Conservation (phyloP, 2,113 vertebrate genomes). For the Chamaetylas fuelleborni region DNA sequence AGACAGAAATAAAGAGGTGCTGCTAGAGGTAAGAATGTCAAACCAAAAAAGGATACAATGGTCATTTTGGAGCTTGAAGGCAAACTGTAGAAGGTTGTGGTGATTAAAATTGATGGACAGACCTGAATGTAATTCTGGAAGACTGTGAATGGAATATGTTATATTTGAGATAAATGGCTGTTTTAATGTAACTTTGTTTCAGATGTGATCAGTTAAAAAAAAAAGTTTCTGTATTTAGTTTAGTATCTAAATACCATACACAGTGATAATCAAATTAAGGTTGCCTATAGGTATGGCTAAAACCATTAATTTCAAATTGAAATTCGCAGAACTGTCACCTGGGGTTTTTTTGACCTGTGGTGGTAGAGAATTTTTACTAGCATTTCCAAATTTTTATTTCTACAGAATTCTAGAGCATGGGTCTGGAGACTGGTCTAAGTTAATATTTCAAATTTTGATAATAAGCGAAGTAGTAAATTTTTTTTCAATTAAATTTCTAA, state of each 20-base stretch:
- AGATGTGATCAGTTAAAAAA: background rate
- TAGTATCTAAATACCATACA: background rate
- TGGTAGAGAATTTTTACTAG: background rate
- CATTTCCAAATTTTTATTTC: background rate
- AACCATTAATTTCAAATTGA: background rate
- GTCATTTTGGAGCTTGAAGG: background rate
- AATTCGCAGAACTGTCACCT: background rate
- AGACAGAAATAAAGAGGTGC: constrained; percentile 95
- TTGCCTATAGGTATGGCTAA: background rate
- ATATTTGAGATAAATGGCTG: background rate
- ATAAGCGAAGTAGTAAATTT: background rate
- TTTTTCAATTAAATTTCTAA: background rate
- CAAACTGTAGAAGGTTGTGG: background rate
- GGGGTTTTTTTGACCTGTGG: background rate
- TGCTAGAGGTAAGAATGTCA: constrained; percentile 84
- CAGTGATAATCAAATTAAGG: background rate
- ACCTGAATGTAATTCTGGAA: background rate
- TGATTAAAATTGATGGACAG: background rate
- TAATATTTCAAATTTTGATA: background rate
- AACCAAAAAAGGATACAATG: background rate
- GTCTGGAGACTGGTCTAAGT: background rate
- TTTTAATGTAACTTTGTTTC: background rate
- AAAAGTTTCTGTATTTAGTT: background rate
- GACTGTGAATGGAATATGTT: background rate
- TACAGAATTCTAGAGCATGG: background rate